Evolutionary conservation across 2,888 invertebrate species (phyloP), one percentile per base, ranked within the genome.

Genomic region (Ichneumoninae sp.): DNA sequence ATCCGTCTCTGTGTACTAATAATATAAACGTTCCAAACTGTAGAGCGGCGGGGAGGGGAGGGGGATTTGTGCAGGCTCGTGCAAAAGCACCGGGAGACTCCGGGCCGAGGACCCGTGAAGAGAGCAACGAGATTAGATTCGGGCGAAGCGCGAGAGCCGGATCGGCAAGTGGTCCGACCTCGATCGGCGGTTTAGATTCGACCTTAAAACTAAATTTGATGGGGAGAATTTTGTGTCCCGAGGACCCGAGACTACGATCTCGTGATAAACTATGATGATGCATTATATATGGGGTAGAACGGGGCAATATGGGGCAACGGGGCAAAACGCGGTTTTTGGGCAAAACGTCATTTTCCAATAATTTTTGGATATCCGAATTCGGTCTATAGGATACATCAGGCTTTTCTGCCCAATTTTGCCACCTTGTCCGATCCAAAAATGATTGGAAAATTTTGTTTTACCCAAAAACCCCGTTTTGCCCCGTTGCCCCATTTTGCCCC

Each of bases 151-250:
- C 30, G 33, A 52, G 36, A 33, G 57, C 60, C 68, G 62, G 54
- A 19, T 5, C 13, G 60, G 26, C 70, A 84, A 84, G 77, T 84
- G 84, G 69, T 84, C 72, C 84, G 84, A 84, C 84, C 84, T 84
- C 84, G 80, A 74, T 77, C 54, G 44, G 65, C 54, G 44, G 69
- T 74, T 52, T 36, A 47, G 69, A 81, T 81, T 80, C 74, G 84
- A 84, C 84, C 84, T 84, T 74, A 81, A 78, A 84, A 78, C 33
- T 16, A 47, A 68, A 68, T 47, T 40, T 72, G 33, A 60, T 68
- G 36, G 72, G 72, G 47, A 26, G 22, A 47, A 80, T 74, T 80
- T 66, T 33, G 54, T 66, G 72, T 52, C 65, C 65, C 36, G 3
- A 47, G 26, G 5, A 33, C 4, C 40, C 62, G 65, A 71, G 52